A percentile compares a stretch with the other conserved stretches of the same genome.
phyloP scores from a whole-genome alignment of 2,113 vertebrate genomes.

The Amphilophus citrinellus region DNA sequence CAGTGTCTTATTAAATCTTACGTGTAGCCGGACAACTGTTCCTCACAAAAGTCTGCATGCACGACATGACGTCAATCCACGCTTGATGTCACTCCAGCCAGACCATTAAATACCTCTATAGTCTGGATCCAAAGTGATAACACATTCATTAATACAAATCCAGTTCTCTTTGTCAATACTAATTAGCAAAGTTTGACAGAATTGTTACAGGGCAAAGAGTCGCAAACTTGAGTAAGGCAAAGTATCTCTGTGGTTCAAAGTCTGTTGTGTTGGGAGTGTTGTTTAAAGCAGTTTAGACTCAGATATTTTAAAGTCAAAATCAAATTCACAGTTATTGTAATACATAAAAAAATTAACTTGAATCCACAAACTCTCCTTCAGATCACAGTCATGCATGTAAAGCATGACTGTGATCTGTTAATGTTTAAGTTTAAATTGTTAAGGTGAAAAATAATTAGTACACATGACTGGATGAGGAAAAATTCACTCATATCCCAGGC shows the following conservation, averaged over 20 bases:
- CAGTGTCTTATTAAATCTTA: not conserved
- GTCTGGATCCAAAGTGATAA: conserved; percentile 74
- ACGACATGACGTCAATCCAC: conserved; percentile 50
- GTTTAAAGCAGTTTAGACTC: not conserved
- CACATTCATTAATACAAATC: conserved; percentile 73
- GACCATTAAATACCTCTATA: conserved; percentile 72
- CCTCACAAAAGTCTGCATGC: conserved; percentile 43
- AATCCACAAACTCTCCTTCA: not conserved
- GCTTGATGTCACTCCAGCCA: conserved; percentile 68
- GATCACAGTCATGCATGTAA: not conserved
- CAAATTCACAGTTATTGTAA: not conserved
- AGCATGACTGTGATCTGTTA: not conserved
- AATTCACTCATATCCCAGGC: not conserved
- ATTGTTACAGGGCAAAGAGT: conserved; percentile 48
- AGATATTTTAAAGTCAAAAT: not conserved
- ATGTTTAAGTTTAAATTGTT: not conserved
- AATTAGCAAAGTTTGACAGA: conserved; percentile 74
- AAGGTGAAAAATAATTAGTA: not conserved
- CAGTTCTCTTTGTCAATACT: conserved; percentile 72
- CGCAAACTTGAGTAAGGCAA: conserved; percentile 54
- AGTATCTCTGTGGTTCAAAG: not conserved
- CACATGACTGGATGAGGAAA: not conserved
- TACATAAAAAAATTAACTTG: not conserved
- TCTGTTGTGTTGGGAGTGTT: not conserved
- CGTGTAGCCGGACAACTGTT: not conserved